Evolutionary conservation across 2,888 invertebrate genomes (phyloP), one percentile per base, ranked within the genome.

Genomic region (Molanna angustata): DNA sequence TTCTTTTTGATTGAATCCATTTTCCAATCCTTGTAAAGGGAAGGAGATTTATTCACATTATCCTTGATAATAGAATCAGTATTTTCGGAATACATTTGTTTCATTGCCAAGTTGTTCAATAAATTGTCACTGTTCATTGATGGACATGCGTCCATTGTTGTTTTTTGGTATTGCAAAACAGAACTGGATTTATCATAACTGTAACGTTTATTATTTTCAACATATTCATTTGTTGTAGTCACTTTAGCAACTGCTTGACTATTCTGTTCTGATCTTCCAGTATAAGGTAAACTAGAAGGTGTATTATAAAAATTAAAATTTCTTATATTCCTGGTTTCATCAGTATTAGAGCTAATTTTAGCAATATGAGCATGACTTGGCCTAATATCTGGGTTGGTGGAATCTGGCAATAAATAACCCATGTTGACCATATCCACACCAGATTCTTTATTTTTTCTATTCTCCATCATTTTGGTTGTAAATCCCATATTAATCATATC

Each of bases 341-440:
- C 50, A 32, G 54, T 32, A 45, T 58, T 59, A 6, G 63, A 52
- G 44, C 48, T 39, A 20, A 53, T 20, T 35, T 58, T 58, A 13
- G 49, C n/a, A 13, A 37, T 14, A 31, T 46, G 49, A 7, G 45
- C 16, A 19, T 22, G 40, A 13, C 33, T 37, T 31, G 47, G 31
- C 19, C 47, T 51, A n/a, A n/a, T n/a, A n/a, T n/a, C n/a, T n/a
- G n/a, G n/a, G 37, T 48, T 47, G 35, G 33, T 54, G 2, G 54
- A n/a, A 21, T 76, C 75, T 3, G 69, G 64, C 56, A 72, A 72
- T 65, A 74, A 67, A 58, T 76, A 77, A 2, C 76, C 76, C 74
- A 76, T 74, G 60, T 76, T 76, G 1, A 76, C 67, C 74, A 77
- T 74, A 61, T 77, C 76, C 32, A 74, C 67, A 58, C 68, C 51